A percentile compares a stretch with the other conserved stretches of the same genome.
These are phyloP conservation scores for Neodiprion fabricii DNA, from an alignment of 1,140 invertebrate genomes.

Conservation along the genomic window DNA sequence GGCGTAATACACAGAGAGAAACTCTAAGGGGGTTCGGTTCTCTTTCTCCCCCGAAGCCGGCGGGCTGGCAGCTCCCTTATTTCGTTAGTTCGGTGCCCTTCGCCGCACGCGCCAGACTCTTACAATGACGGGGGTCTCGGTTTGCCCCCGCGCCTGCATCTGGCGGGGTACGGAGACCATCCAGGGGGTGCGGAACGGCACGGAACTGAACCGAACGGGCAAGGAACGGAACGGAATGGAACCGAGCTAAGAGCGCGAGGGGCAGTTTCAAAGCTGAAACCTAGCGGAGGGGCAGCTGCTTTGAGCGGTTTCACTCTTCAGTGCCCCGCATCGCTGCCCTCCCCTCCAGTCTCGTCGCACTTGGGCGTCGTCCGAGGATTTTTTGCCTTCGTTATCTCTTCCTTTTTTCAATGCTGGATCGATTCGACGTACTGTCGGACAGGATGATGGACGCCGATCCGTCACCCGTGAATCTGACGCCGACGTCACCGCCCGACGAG, in stretches of 20 bases:
- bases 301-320: slow-evolving; percentile 62
- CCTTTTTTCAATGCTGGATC: no score
- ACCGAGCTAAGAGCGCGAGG: not conserved
- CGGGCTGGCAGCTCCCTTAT: no score
- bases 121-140: no score
- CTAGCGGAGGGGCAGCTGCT: slow-evolving; percentile 50
- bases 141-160: not conserved
- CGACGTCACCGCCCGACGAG: no score
- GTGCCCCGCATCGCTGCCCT: slow-evolving; percentile 41
- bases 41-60: not conserved
- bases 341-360: slow-evolving; percentile 38
- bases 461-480: no score
- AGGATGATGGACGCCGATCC: no score
- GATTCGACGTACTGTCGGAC: no score
- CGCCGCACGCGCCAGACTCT: not conserved
- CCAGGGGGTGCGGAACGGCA: not conserved
- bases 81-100: not conserved
- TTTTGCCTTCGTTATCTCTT: no score
- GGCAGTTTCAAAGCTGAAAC: not conserved
- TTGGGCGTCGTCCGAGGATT: slow-evolving; percentile 42
- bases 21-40: not conserved
- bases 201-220: no score
- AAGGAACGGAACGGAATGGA: no score
- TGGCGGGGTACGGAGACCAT: not conserved
- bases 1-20: not conserved